These are phyloP conservation scores for Sebastes minor DNA, from an alignment of 2,797 vertebrate genomes.

Conservation along the genomic window DNA sequence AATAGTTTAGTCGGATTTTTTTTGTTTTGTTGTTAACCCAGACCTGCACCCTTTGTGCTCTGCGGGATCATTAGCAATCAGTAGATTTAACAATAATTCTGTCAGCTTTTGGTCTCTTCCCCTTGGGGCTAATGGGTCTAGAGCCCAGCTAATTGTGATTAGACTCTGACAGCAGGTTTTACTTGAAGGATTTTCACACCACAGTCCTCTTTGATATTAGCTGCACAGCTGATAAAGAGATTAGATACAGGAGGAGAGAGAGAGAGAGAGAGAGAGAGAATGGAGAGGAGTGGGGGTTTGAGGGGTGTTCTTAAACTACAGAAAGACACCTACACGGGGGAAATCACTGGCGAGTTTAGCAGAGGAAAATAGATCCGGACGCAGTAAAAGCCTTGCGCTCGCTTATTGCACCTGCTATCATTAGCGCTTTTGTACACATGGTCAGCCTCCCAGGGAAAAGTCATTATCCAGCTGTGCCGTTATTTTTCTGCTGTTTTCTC, in stretches of 20 bases:
- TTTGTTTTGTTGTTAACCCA: not conserved
- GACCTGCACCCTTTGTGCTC: conserved; percentile 32
- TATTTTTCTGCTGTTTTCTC: conserved; percentile 76
- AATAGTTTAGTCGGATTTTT: not conserved
- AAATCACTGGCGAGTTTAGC: conserved; percentile 80
- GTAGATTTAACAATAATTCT: conserved; percentile 62
- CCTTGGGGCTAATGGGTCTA: conserved; percentile 71
- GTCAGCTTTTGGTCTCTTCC: conserved; percentile 61
- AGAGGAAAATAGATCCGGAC: conserved; percentile 77
- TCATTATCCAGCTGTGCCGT: conserved; percentile 82
- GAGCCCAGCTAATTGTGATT: conserved; percentile 77
- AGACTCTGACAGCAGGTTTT: conserved; percentile 77
- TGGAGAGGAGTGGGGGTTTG: not conserved
- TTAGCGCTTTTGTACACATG: conserved; percentile 81
- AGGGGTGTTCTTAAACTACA: conserved; percentile 73
- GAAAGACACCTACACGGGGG: conserved; percentile 78
- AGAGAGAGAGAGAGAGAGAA: conserved; percentile 16
- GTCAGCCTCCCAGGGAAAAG: conserved; percentile 81
- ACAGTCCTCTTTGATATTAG: conserved; percentile 75
- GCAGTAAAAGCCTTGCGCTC: conserved; percentile 75
- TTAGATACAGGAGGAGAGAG: conserved; percentile 64
- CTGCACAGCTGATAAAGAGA: conserved; percentile 77
- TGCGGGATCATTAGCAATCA: conserved; percentile 62
- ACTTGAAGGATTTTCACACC: conserved; percentile 74
- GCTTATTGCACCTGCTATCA: conserved; percentile 82